A percentile compares a stretch with the other conserved stretches of the same genome.
phyloP scores from a whole-genome alignment of 1,140 invertebrate genomes.

The Eulimnadia texana region DNA sequence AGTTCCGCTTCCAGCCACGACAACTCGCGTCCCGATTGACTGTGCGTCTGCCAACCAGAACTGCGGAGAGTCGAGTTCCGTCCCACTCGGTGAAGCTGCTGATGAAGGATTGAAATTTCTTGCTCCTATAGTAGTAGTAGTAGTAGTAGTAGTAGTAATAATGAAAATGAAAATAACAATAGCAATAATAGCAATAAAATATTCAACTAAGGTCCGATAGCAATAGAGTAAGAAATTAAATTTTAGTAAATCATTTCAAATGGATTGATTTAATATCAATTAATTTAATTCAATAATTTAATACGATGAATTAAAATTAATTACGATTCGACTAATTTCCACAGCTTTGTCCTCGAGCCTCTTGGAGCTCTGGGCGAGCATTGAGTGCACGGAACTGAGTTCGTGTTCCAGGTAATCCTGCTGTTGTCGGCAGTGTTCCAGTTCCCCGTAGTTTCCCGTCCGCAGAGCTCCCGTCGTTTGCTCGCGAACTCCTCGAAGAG shows the following conservation, averaged over 20 bases:
- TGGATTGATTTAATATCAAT: too few relatives aligned
- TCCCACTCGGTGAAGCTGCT: conserved; percentile 4
- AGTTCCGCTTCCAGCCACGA: conserved; percentile 14
- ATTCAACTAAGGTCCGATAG: too few relatives aligned
- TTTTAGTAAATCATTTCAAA: too few relatives aligned
- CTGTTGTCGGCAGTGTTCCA: conserved; percentile 52
- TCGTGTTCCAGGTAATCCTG: conserved; percentile 63
- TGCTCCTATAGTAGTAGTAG: too few relatives aligned
- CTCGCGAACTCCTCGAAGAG: conserved; percentile 47
- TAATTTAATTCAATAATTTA: too few relatives aligned
- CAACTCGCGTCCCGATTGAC: conserved; percentile 35
- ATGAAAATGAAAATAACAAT: too few relatives aligned
- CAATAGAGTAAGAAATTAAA: too few relatives aligned
- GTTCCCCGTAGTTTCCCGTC: conserved; percentile 41
- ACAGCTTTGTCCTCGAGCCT: conserved; percentile 4
- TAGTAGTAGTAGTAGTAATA: too few relatives aligned
- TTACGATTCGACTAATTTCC: conserved; percentile 28
- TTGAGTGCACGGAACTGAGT: conserved; percentile 59
- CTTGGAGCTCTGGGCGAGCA: conserved; percentile 76
- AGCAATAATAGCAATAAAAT: too few relatives aligned
- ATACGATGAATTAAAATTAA: background rate
- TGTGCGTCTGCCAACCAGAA: conserved; percentile 34
- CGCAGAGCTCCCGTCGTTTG: conserved; percentile 19
- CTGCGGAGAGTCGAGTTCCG: background rate
- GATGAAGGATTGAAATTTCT: conserved; percentile 4